A percentile compares a stretch with the other conserved stretches of the same genome.
Evolutionary conservation across 2,888 invertebrate genomes (phyloP).

Genomic region (Nezara viridula): DNA sequence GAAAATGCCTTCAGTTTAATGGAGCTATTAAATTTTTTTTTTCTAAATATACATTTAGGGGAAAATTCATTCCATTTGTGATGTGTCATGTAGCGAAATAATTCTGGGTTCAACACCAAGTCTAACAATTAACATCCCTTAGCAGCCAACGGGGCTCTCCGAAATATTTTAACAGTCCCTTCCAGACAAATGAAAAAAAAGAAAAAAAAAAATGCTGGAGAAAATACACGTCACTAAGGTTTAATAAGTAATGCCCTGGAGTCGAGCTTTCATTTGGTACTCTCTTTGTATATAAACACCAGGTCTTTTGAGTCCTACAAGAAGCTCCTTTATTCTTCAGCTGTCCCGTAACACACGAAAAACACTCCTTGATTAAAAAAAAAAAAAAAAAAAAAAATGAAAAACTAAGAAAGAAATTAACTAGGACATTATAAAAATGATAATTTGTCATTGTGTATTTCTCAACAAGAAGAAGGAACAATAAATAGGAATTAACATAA

Average conservation of each 20-base stretch:
- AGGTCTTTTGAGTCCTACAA: not conserved
- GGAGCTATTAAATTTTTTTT: no score
- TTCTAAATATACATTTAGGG: no score
- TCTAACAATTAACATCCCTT: not conserved
- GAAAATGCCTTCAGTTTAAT: no score
- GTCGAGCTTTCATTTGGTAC: slow-evolving; percentile 16
- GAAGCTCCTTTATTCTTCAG: slow-evolving; percentile 11
- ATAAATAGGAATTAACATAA: not conserved
- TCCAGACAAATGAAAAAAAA: slow-evolving; percentile 17
- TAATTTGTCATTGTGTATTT: not conserved
- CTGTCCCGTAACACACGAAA: not conserved
- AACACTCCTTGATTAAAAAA: not conserved
- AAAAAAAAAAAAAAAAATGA: not conserved
- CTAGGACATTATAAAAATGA: not conserved
- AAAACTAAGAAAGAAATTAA: not conserved
- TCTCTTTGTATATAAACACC: slow-evolving; percentile 19
- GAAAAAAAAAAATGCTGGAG: not conserved
- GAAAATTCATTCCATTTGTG: no score
- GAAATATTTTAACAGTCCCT: not conserved
- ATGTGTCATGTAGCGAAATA: no score
- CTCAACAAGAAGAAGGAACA: not conserved
- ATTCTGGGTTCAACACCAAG: not conserved
- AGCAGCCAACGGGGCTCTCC: not conserved
- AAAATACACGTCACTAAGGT: slow-evolving; percentile 13
- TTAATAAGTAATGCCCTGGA: not conserved